Base-by-base conservation (phyloP, 2,888 invertebrate genomes). In the Drosophila planitibia region DNA sequence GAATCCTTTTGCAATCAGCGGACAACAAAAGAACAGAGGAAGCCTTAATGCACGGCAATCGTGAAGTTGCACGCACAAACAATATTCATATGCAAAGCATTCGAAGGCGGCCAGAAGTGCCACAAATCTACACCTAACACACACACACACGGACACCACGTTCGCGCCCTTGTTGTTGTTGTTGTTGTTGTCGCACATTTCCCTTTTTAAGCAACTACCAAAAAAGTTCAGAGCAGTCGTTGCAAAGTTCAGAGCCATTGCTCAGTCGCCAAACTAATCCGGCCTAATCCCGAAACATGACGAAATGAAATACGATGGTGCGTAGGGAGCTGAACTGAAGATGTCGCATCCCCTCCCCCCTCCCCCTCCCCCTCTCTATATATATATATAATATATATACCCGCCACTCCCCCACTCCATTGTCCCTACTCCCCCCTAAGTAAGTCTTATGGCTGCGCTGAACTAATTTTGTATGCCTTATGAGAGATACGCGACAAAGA, bases 221-320 rank as follows among this genome's bases (percentile, higher is more conserved):
- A 83, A 87, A 89, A 89, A 57, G 89, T 89, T 89, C 89, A 89
- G 82, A 79, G 81, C 82, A 86, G 79, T 79, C 79, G 81, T 72
- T 81, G 78, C 81, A 81, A 81, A 81, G 81, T 85, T 84, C 85
- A 85, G 87, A 86, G 87, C 85, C 85, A 86, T 81, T 87, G 82
- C 89, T 84, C 90, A 86, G 88, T 87, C 90, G 85, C 80, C 85
- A 83, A 82, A 82, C 91, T 92, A 92, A 92, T 92, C 92, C 91
- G 78, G 77, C 83, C 80, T 92, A 92, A 92, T 92, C 92, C 91
- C 85, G 83, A 83, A 91, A 92, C 92, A 92, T 92, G 92, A 92
- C 91, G 92, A 91, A 92, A 92, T 92, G 91, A 92, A 92, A 91
- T 92, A 91, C 91, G 91, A 91, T 83, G 86, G 85, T 86, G 88